Evolutionary conservation across 2,888 invertebrate genomes (phyloP).

Genomic region (Apodemia hepburni): DNA sequence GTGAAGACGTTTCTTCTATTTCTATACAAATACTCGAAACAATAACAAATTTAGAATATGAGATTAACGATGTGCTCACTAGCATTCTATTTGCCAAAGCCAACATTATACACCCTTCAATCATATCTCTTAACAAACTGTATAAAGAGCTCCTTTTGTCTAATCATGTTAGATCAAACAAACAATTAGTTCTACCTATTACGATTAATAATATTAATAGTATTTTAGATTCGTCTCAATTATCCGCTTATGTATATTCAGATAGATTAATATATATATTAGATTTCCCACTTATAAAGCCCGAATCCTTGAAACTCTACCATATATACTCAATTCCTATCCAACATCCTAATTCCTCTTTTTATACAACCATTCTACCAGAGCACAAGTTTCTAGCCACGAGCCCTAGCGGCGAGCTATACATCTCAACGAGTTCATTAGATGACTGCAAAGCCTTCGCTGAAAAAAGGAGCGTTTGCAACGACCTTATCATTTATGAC

Average conservation of each 20-base stretch:
- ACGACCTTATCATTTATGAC: constrained; percentile 31
- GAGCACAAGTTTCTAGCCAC: constrained; percentile 2
- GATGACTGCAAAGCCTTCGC: neutral
- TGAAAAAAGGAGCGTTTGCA: constrained; percentile 27
- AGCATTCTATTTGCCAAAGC: constrained; percentile 31
- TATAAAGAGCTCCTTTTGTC: constrained; percentile 32
- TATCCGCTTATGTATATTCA: constrained; percentile 35
- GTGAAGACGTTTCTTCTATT: constrained; percentile 34
- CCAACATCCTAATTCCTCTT: constrained; percentile 34
- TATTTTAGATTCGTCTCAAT: constrained; percentile 33
- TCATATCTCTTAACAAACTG: constrained; percentile 22
- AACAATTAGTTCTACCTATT: constrained; percentile 32
- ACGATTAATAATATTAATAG: constrained; percentile 35
- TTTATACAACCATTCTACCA: constrained; percentile 28
- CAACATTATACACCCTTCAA: constrained; percentile 22
- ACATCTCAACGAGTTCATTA: constrained; percentile 4
- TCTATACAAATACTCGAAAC: constrained; percentile 35
- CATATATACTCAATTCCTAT: constrained; percentile 37
- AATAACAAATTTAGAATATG: constrained; percentile 32
- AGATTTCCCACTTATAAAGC: constrained; percentile 34
- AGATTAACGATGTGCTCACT: constrained; percentile 32
- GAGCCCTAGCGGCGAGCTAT: neutral
- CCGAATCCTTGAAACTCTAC: constrained; percentile 32
- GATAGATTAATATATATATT: constrained; percentile 35
- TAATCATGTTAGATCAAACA: constrained; percentile 20